Evolutionary conservation across 2,888 invertebrate genomes (phyloP).

Genomic region (Leptopterna dolabrata): DNA sequence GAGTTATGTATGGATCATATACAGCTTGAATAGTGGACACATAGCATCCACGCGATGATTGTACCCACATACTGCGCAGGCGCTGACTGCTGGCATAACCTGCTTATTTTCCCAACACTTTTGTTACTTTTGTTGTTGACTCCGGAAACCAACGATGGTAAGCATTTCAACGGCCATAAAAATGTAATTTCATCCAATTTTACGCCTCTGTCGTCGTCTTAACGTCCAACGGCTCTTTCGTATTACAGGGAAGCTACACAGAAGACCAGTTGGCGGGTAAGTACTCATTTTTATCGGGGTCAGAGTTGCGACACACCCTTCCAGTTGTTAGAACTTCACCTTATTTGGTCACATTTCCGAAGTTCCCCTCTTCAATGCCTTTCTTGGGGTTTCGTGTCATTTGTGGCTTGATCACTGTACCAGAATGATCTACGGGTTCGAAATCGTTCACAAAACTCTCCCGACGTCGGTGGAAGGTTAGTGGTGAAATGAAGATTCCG

Average conservation of each 20-base stretch:
- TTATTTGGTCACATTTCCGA: conserved; percentile 65
- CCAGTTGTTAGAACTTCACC: conserved; percentile 61
- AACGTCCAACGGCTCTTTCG: not conserved
- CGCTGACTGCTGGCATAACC: no score
- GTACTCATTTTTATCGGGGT: conserved; percentile 66
- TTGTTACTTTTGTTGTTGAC: no score
- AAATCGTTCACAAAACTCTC: conserved; percentile 78
- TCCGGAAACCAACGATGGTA: not conserved
- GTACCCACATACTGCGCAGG: no score
- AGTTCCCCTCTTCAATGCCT: conserved; percentile 62
- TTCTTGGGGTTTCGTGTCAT: conserved; percentile 63
- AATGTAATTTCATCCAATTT: no score
- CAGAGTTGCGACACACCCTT: conserved; percentile 63
- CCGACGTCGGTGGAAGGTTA: conserved; percentile 80
- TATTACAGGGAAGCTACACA: conserved; percentile 82
- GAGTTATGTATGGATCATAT: no score
- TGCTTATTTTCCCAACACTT: no score
- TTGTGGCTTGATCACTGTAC: conserved; percentile 41
- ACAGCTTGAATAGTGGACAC: no score
- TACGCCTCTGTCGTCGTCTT: no score
- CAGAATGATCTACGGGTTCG: conserved; percentile 71
- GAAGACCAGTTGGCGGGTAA: conserved; percentile 94
- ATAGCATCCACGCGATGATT: no score
- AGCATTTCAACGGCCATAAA: not conserved
- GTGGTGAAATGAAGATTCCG: not conserved